These are phyloP conservation scores for Gallinago stenura DNA, from an alignment of 2,797 vertebrate genomes.

Conservation along the genomic window DNA sequence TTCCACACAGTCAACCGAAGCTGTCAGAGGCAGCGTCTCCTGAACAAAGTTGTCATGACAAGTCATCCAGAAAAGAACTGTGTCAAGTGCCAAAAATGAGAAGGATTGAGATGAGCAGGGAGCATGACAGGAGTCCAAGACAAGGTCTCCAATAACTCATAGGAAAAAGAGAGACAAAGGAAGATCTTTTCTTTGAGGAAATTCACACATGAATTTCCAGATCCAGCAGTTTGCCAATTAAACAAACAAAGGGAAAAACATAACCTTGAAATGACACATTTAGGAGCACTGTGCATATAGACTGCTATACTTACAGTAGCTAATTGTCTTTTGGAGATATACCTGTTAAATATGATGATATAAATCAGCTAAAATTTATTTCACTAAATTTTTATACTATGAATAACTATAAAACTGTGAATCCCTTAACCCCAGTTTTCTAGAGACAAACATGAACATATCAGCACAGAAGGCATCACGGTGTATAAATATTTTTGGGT, in stretches of 20 bases:
- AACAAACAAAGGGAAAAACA: not conserved
- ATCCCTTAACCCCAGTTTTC: not conserved
- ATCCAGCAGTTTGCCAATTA: not conserved
- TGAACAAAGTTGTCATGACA: not conserved
- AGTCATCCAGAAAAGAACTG: not conserved
- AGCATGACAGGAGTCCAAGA: not conserved
- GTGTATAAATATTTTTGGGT: not conserved
- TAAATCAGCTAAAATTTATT: not conserved
- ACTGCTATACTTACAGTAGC: accelerated
- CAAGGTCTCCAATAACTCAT: not conserved
- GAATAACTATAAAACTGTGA: not conserved
- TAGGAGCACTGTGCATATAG: not conserved
- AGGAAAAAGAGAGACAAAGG: not conserved
- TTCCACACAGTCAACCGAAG: not conserved
- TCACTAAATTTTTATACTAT: not conserved
- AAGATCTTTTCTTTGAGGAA: not conserved
- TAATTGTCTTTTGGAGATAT: not conserved
- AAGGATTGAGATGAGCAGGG: not conserved
- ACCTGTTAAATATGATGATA: not conserved
- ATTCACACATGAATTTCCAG: not conserved
- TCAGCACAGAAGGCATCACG: not conserved
- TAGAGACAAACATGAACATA: not conserved
- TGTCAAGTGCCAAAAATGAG: not conserved
- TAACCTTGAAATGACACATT: not conserved
- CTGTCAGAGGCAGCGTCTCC: not conserved